Evolutionary conservation across 2,888 invertebrate genomes (phyloP).

Genomic region (Cantharis nigra): DNA sequence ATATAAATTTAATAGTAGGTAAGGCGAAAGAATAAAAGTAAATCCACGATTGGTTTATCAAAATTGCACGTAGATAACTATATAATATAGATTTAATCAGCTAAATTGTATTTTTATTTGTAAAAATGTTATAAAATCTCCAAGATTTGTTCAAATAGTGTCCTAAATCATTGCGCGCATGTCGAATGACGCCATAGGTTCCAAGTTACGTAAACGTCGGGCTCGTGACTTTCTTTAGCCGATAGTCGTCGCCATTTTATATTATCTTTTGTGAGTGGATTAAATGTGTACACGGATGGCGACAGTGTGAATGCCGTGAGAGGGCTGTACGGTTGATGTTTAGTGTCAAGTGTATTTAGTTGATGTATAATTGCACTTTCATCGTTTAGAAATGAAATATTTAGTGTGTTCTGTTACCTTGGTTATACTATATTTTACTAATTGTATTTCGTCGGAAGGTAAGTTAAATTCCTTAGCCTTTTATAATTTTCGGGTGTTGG

Average conservation of each 20-base stretch:
- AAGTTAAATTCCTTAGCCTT: conserved; percentile 28
- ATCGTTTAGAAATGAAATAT: conserved; percentile 47
- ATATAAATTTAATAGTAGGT: not conserved
- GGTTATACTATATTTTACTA: conserved; percentile 47
- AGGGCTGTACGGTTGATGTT: conserved; percentile 35
- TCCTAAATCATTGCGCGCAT: conserved; percentile 27
- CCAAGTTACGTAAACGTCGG: conserved; percentile 48
- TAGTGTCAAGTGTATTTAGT: conserved; percentile 30
- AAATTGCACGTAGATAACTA: not conserved
- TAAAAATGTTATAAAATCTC: conserved; percentile 1
- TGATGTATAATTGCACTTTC: conserved; percentile 35
- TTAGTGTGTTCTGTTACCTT: conserved; percentile 48
- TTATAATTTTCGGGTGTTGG: conserved; percentile 18
- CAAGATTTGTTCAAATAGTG: conserved; percentile 11
- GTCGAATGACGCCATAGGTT: conserved; percentile 25
- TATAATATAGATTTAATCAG: not conserved
- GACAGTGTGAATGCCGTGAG: conserved; percentile 43
- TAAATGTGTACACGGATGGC: conserved; percentile 42
- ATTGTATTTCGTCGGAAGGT: conserved; percentile 43
- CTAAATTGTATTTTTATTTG: not conserved
- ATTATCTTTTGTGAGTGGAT: conserved; percentile 43
- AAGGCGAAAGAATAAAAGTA: not conserved
- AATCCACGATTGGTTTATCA: not conserved
- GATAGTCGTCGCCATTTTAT: conserved; percentile 50
- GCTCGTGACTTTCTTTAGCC: conserved; percentile 50